Percentiles rank a stretch among this genome's conserved stretches.
These are phyloP conservation scores for Prionailurus viverrinus DNA, from an alignment of 2,113 vertebrate genomes.

Conservation along the genomic window DNA sequence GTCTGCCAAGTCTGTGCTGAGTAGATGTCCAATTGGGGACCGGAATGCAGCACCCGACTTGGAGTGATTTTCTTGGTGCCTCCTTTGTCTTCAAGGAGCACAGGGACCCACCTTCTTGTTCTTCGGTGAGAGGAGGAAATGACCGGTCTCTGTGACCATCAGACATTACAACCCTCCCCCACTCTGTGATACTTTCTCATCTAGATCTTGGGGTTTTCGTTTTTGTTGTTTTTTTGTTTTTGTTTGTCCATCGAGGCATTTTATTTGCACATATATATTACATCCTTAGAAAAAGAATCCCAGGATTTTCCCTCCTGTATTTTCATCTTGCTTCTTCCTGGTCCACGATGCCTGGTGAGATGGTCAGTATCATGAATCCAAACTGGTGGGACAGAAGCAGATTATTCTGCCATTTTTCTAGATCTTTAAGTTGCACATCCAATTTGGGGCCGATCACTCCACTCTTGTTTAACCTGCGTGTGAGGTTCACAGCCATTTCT, in stretches of 20 bases:
- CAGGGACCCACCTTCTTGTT: neutral
- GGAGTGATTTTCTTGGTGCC: neutral
- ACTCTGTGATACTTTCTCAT: neutral
- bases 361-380: neutral
- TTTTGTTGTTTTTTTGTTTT: too few relatives aligned
- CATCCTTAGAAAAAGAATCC: neutral
- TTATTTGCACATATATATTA: neutral
- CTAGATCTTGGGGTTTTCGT: neutral
- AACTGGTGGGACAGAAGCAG: neutral
- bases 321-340: neutral
- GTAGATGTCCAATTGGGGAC: neutral
- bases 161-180: accelerated
- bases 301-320: neutral
- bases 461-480: neutral
- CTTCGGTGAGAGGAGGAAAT: neutral
- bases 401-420: neutral
- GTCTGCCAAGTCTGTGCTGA: neutral
- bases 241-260: neutral
- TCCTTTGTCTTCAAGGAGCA: neutral
- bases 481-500: neutral
- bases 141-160: neutral
- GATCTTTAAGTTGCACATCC: neutral
- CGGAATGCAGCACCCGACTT: neutral
- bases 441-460: neutral
- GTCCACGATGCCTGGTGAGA: neutral